Conservation (phyloP, 2,113 vertebrate genomes). For the Haemorhous mexicanus region DNA sequence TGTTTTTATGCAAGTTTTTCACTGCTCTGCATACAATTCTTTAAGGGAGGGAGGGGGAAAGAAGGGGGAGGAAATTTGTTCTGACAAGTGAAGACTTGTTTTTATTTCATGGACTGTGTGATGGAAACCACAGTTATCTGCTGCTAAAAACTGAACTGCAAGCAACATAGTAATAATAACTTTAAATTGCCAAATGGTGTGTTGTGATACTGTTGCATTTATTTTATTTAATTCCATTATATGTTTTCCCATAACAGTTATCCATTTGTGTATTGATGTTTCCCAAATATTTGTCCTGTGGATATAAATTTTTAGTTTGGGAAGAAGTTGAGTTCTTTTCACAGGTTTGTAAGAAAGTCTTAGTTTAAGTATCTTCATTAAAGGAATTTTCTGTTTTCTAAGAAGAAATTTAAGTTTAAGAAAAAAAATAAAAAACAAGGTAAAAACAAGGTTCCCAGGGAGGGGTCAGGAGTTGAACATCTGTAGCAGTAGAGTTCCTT, state of each 20-base stretch:
- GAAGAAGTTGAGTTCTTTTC: background rate
- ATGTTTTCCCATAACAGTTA: background rate
- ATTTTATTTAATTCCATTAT: background rate
- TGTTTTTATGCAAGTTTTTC: background rate
- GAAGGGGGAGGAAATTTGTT: background rate
- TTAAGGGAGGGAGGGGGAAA: background rate
- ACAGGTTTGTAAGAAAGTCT: background rate
- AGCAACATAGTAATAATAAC: background rate
- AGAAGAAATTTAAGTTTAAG: background rate
- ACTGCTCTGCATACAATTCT: background rate
- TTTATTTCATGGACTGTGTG: background rate
- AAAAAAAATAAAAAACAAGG: too few species aligned
- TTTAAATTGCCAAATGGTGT: slow-evolving; percentile 18
- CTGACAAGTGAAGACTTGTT: background rate
- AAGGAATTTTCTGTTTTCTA: background rate
- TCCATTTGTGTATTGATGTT: background rate
- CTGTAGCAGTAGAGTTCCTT: slow-evolving; percentile 2
- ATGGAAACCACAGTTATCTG: background rate
- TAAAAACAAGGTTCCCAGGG: background rate
- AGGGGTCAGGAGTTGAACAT: background rate
- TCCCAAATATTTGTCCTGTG: background rate
- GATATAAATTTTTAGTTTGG: background rate
- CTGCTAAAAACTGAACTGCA: background rate
- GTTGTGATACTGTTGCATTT: background rate
- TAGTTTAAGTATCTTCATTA: background rate